Evolutionary conservation across 2,888 invertebrate species (phyloP), one percentile per base, ranked within the genome.

Genomic region (Heliconius ethilla): DNA sequence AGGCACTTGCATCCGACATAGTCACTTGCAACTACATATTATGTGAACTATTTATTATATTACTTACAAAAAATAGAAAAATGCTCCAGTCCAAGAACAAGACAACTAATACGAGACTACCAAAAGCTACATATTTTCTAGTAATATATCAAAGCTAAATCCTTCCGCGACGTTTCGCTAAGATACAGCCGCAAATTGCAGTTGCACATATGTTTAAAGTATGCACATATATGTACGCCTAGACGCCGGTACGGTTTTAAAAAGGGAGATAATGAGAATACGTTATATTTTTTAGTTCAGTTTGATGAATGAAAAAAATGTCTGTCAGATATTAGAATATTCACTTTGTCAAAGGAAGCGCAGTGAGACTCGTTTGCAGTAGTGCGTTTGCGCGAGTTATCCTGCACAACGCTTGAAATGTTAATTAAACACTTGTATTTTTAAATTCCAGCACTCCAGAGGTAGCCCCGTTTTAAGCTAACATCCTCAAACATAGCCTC

Each of bases 371-470:
- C n/a, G 67, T 67, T 63, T 33, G 59, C 73, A 77, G 80, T 10
- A 55, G 51, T 55, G 33, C 62, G 63, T 69, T 76, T 55, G 69
- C 70, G 27, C 55, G 69, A 70, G 77, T 76, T 77, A 79, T 74
- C 80, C 77, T 70, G 76, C 78, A 73, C 70, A 75, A 74, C 75
- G 77, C 73, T 73, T 62, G 70, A 78, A 79, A 80, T 80, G 77
- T 74, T 81, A 81, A 81, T 81, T 81, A 77, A 81, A 77, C 79
- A 76, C 80, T 79, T 70, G 77, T 62, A 45, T 65, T 74, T 75
- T 75, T 37, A 51, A 76, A 78, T 27, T 66, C 27, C 62, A 51
- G 59, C 75, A 59, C 70, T 65, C 37, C 45, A 72, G 72, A 22
- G 37, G 72, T 79, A 75, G 75, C 77, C 77, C 22, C 74, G 75